phyloP scores from a whole-genome alignment of 2,888 invertebrate genomes.

The Megamerina dolium region DNA sequence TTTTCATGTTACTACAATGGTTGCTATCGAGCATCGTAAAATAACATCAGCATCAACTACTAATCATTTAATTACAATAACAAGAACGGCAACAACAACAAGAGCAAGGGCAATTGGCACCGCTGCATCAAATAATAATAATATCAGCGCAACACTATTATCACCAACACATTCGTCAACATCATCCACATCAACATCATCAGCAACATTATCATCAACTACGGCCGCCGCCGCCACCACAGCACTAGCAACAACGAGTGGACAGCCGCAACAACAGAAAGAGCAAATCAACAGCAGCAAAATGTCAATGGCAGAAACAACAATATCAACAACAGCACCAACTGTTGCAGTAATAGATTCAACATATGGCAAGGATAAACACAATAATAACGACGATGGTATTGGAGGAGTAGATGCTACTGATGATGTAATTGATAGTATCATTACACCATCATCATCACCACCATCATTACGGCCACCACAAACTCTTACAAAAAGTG shows the following conservation, averaged over 20 bases:
- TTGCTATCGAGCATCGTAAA: conserved; percentile 38
- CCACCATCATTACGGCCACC: too few relatives aligned
- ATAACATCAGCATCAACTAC: conserved; percentile 25
- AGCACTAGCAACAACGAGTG: too few relatives aligned
- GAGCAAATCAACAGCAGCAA: conserved; percentile 11
- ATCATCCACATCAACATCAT: conserved; percentile 22
- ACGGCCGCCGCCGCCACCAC: conserved; percentile 11
- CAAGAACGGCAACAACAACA: conserved; percentile 15
- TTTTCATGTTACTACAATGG: too few relatives aligned
- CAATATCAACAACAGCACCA: conserved; percentile 13
- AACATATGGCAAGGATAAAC: conserved; percentile 3
- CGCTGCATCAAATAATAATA: conserved; percentile 7
- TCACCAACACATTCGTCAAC: conserved; percentile 24
- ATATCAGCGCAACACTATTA: conserved; percentile 17
- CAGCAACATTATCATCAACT: conserved; percentile 19
- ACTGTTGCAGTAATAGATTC: conserved; percentile 6
- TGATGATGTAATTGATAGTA: too few relatives aligned
- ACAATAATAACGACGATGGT: conserved; percentile 13
- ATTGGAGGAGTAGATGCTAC: too few relatives aligned
- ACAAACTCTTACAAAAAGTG: conserved; percentile 42
- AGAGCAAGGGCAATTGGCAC: too few relatives aligned
- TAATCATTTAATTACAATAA: too few relatives aligned
- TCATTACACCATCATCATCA: too few relatives aligned
- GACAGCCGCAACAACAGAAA: conserved; percentile 11
- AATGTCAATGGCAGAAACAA: conserved; percentile 1